Conservation (phyloP, 2,888 invertebrate species). For the Dicranocentrus wangi region DNA sequence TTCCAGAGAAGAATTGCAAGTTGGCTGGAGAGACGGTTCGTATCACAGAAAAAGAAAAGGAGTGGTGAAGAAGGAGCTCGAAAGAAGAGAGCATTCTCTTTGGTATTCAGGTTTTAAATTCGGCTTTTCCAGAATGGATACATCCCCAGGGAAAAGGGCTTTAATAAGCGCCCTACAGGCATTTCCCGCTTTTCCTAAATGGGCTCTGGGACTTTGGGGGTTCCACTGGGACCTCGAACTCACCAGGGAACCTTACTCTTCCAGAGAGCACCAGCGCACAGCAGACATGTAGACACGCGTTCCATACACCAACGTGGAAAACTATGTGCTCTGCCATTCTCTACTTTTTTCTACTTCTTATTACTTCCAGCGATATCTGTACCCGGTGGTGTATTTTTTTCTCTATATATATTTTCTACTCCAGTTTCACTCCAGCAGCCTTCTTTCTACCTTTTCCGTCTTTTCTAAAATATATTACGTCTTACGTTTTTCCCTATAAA, state of each 20-base stretch:
- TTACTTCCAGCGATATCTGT: no score
- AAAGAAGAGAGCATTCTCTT: constrained; percentile 71
- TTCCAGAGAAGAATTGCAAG: constrained; percentile 35
- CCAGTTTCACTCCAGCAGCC: no score
- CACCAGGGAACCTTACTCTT: constrained; percentile 71
- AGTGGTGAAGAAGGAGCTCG: constrained; percentile 26
- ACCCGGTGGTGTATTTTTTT: no score
- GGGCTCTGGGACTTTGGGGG: constrained; percentile 72
- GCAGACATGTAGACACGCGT: constrained; percentile 31
- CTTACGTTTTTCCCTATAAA: background rate
- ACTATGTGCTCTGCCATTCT: background rate
- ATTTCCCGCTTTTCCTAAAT: constrained; percentile 73
- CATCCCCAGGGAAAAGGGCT: constrained; percentile 72
- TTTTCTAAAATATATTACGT: no score
- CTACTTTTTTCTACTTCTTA: background rate
- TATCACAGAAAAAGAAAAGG: constrained; percentile 36
- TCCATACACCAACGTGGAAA: background rate
- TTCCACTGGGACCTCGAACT: constrained; percentile 69
- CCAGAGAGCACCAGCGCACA: constrained; percentile 69
- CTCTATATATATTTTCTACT: no score
- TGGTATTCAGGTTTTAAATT: constrained; percentile 73
- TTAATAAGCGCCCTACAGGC: constrained; percentile 73
- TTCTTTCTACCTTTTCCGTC: constrained; percentile 31
- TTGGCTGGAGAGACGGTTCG: constrained; percentile 40
- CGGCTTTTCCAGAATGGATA: constrained; percentile 73